Percentiles rank a stretch among this genome's conserved stretches.
These are phyloP conservation scores for Pipistrellus kuhlii DNA, from an alignment of 2,797 vertebrate genomes.

Conservation along the genomic window DNA sequence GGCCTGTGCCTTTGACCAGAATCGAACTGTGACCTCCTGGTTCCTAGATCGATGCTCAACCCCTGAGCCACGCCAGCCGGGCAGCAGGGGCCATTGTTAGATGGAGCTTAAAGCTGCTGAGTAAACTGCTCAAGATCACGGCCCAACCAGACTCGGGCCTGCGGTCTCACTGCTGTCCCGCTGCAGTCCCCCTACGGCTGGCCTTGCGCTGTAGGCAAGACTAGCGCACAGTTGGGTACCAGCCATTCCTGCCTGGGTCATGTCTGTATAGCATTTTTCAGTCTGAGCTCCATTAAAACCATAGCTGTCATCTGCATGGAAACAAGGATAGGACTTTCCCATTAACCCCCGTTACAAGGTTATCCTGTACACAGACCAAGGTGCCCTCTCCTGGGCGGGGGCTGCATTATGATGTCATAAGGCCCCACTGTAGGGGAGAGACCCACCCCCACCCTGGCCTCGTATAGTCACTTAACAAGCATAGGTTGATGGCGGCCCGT, in stretches of 20 bases:
- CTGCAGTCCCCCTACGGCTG: not conserved
- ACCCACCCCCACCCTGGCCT: not conserved
- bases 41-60: no score
- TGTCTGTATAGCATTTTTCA: not conserved
- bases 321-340: conserved; percentile 35
- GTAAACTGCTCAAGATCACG: not conserved
- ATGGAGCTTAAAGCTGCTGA: not conserved
- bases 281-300: not conserved
- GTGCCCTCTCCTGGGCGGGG: not conserved
- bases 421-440: not conserved
- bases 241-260: not conserved
- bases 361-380: not conserved
- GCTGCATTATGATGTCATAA: conserved; percentile 66
- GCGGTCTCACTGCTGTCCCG: no score
- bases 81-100: not conserved
- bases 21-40: no score
- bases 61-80: no score
- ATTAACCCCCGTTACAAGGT: not conserved
- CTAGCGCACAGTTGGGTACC: not conserved
- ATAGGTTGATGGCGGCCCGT: not conserved
- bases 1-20: no score
- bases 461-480: not conserved
- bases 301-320: not conserved
- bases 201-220: not conserved
- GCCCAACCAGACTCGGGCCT: not conserved